Base-by-base conservation (phyloP, 2,797 vertebrate genomes). In the Onychomys leucogaster region DNA sequence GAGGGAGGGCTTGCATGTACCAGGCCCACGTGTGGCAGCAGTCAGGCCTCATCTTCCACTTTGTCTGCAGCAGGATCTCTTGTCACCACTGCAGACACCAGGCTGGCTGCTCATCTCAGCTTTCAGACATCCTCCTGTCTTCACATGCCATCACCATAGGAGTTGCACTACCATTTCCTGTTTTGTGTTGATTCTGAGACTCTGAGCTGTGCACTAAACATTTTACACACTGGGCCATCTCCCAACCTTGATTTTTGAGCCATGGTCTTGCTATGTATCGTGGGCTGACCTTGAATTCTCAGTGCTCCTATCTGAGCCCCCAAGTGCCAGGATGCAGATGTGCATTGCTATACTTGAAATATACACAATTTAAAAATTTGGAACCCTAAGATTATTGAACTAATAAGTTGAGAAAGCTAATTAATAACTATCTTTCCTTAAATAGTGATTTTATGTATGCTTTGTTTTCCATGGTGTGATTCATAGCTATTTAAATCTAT, bases 331-430 rank as follows among this genome's bases (percentile, higher is more conserved):
- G 14, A 52, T 25, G 46, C 12, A 55, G 1, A 12, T 71, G 6
- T 87, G 49, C 49, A 41, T 27, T 71, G 41, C 67, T 88, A 7
- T 57, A 57, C 85, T 65, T 91, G 27, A 80, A 52, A 73, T 75
- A 92, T 59, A 55, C 85, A 89, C 41, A 77, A 11, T 88, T 81
- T 63, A 95, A 91, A 88, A 59, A 32, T 49, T 80, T 61, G 61
- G 85, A 49, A 49, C 19, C 65, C 12, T 37, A 52, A 8, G 29
- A 75, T 41, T 82, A 46, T 78, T 88, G 37, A 90, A 78, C 69
- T 37, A 69, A 75, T 61, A 16, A 34, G 14, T 37, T 55, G 52
- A 67, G 61, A 49, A 71, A 87, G 23, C 14, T 32, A 71, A 52
- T 71, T 25, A 87, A 37, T 52, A 75, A 25, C 19, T 88, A 57